Percentiles rank a stretch among this genome's conserved stretches.
phyloP scores from a whole-genome alignment of 2,888 invertebrate genomes.

The Cheilosia scutellata region DNA sequence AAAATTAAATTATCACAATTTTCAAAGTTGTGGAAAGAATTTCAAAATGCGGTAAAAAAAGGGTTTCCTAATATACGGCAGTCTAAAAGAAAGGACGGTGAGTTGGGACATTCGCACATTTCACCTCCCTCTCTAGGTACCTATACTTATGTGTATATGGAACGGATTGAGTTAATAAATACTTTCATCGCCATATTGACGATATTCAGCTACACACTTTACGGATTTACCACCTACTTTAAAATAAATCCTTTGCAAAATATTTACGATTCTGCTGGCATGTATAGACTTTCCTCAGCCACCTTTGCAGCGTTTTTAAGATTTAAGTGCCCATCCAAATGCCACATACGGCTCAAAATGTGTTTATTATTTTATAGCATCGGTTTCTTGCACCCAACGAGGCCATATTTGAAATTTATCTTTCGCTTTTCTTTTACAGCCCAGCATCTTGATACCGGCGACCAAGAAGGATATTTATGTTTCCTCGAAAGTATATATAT shows the following conservation, averaged over 20 bases:
- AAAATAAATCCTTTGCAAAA: slow-evolving; percentile 8
- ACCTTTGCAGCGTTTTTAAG: slow-evolving; percentile 44
- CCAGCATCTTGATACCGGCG: slow-evolving; percentile 12
- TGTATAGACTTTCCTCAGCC: slow-evolving; percentile 25
- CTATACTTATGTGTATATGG: no score
- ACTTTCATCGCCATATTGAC: background rate
- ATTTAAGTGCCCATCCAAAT: slow-evolving; percentile 55
- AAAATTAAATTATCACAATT: no score
- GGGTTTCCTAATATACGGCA: no score
- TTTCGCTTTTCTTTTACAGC: slow-evolving; percentile 15
- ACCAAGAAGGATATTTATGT: slow-evolving; percentile 49
- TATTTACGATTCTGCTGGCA: slow-evolving; percentile 23
- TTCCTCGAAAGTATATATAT: slow-evolving; percentile 14
- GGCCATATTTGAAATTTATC: slow-evolving; percentile 59
- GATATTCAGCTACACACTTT: background rate
- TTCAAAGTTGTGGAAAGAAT: no score
- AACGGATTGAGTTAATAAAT: no score
- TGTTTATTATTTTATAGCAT: slow-evolving; percentile 66
- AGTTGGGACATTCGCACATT: no score
- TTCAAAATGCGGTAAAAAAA: no score
- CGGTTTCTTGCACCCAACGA: slow-evolving; percentile 57
- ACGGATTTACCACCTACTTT: background rate
- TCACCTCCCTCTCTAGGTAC: no score
- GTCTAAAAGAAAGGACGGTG: no score
- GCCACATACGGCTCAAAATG: slow-evolving; percentile 61